These are phyloP conservation scores for Carduelis carduelis DNA, from an alignment of 2,797 vertebrate genomes.

Conservation along the genomic window DNA sequence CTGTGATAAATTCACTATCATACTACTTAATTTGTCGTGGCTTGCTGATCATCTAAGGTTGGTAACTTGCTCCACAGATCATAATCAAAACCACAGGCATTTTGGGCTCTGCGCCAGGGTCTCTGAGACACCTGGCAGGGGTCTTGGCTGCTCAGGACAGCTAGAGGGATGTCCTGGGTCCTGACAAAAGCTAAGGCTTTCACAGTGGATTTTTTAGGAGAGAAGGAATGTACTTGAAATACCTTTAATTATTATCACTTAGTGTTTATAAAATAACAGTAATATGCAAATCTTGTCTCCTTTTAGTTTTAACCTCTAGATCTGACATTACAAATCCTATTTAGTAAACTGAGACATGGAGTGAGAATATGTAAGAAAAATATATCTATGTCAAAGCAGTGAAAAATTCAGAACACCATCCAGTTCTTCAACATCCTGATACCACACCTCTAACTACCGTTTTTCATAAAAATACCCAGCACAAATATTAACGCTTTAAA, in stretches of 20 bases:
- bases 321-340: not conserved
- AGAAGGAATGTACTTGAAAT: not conserved
- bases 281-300: not conserved
- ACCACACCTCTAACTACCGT: not conserved
- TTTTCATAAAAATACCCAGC: not conserved
- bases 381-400: not conserved
- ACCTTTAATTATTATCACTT: not conserved
- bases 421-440: not conserved
- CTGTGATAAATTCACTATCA: too few relatives aligned
- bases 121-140: too few relatives aligned
- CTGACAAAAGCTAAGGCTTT: not conserved
- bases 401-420: not conserved
- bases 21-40: too few relatives aligned
- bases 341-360: not conserved
- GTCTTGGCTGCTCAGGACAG: too few relatives aligned
- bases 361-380: fast-evolving
- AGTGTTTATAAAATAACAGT: not conserved
- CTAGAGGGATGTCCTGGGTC: too few relatives aligned
- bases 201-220: not conserved
- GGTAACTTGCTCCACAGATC: too few relatives aligned
- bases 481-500: not conserved
- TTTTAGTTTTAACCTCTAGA: not conserved
- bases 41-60: too few relatives aligned
- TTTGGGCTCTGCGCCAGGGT: too few relatives aligned
- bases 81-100: too few relatives aligned